Percentiles rank a stretch among this genome's conserved stretches.
phyloP scores from a whole-genome alignment of 2,113 vertebrate genomes.

The Charina bottae region DNA sequence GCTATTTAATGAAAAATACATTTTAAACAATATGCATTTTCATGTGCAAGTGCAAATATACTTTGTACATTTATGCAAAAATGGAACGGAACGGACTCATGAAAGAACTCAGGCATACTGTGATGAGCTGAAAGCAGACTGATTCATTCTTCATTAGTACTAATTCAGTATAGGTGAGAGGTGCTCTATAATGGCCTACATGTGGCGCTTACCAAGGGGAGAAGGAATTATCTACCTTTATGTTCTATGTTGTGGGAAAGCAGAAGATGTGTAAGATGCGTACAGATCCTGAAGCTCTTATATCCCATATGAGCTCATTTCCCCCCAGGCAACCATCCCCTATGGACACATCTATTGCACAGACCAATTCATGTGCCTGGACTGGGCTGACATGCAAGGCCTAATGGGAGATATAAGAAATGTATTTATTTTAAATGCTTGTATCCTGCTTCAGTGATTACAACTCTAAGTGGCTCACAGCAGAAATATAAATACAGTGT shows the following conservation, averaged over 20 bases:
- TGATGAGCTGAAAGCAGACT: too few relatives aligned
- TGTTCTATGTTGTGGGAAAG: not conserved
- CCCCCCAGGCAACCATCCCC: rapidly evolving
- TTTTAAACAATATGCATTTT: not conserved
- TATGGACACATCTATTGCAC: rapidly evolving
- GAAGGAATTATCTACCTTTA: not conserved
- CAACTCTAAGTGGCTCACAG: not conserved
- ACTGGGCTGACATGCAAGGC: not conserved
- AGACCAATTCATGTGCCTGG: slow-evolving; percentile 12
- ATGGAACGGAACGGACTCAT: not conserved
- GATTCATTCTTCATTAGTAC: not conserved
- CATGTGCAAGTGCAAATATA: not conserved
- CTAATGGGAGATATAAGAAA: not conserved
- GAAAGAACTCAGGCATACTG: not conserved
- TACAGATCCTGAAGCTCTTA: not conserved
- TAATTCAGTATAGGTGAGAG: not conserved
- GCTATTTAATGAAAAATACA: not conserved
- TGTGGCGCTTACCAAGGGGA: not conserved
- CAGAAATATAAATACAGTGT: not conserved
- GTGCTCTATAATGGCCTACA: not conserved
- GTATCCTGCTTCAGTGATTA: not conserved
- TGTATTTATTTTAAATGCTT: not conserved
- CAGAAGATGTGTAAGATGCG: not conserved
- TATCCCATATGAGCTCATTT: not conserved
- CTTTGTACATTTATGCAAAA: not conserved